Evolutionary conservation across 1,140 invertebrate genomes (phyloP).

Genomic region (Acyrthosiphon pisum): DNA sequence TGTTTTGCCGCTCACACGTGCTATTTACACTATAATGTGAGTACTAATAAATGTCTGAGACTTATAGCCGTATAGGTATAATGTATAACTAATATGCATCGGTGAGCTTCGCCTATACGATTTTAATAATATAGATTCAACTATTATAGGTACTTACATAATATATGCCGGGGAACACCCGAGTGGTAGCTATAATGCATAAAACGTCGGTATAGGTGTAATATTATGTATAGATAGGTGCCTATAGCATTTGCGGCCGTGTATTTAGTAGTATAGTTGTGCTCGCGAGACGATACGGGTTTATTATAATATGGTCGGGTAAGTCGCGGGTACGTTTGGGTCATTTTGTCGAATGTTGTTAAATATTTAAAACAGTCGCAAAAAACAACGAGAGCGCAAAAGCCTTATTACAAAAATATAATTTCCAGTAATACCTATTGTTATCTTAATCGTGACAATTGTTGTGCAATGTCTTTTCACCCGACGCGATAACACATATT

Average conservation of each 20-base stretch:
- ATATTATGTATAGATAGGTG: not conserved
- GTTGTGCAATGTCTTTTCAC: not conserved
- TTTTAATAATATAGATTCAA: not conserved
- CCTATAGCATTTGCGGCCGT: not conserved
- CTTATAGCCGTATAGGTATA: too few species aligned
- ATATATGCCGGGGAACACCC: not conserved
- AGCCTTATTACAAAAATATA: not conserved
- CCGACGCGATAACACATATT: not conserved
- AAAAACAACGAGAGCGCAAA: not conserved
- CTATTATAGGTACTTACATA: not conserved
- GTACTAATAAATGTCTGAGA: too few species aligned
- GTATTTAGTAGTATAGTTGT: not conserved
- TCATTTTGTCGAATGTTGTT: constrained; percentile 7
- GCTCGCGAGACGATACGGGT: not conserved
- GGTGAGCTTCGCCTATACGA: not conserved
- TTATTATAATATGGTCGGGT: not conserved
- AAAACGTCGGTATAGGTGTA: not conserved
- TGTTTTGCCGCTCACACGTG: not conserved
- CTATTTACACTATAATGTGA: not conserved
- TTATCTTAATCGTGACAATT: constrained; percentile 5
- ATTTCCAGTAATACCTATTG: not conserved
- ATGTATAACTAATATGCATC: too few species aligned
- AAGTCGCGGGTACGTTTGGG: not conserved
- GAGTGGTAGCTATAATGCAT: not conserved
- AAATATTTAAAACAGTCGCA: not conserved